Conservation (phyloP, 2,888 invertebrate genomes). For the Caenorhabditis doughertyi region DNA sequence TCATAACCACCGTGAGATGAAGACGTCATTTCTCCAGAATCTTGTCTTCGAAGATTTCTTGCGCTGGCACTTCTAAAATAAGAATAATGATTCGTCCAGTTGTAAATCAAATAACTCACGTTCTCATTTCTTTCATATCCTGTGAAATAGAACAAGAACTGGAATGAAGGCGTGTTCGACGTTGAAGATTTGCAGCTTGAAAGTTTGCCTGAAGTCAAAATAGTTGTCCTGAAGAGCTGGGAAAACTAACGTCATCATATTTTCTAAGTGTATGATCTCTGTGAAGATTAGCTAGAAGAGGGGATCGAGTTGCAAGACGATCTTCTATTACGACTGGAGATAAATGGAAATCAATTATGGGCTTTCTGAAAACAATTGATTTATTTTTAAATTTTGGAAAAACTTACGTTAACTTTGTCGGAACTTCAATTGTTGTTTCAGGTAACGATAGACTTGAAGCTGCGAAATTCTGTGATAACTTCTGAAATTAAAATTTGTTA, state of each 20-base stretch:
- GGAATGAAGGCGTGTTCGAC: constrained; percentile 68
- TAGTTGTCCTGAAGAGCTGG: too few species aligned
- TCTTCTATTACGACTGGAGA: constrained; percentile 60
- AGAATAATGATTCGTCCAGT: neutral
- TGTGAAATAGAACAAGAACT: constrained; percentile 70
- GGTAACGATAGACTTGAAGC: constrained; percentile 59
- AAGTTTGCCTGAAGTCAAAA: constrained; percentile 68
- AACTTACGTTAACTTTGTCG: constrained; percentile 41
- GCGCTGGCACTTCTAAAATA: constrained; percentile 45
- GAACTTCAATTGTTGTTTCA: constrained; percentile 52
- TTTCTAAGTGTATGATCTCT: constrained; percentile 70
- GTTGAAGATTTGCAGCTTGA: constrained; percentile 56
- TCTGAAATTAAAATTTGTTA: constrained; percentile 32
- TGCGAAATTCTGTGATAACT: constrained; percentile 37
- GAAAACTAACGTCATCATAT: constrained; percentile 67
- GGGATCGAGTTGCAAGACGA: constrained; percentile 58
- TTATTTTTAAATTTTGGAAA: neutral
- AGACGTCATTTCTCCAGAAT: constrained; percentile 21
- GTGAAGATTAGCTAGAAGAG: constrained; percentile 67
- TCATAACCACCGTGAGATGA: constrained; percentile 49
- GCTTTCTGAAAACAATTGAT: constrained; percentile 28
- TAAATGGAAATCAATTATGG: constrained; percentile 32
- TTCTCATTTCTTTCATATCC: constrained; percentile 71
- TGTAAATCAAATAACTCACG: constrained; percentile 26
- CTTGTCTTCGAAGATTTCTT: constrained; percentile 25